phyloP scores from a whole-genome alignment of 2,888 invertebrate species.

The Hemaris fuciformis region DNA sequence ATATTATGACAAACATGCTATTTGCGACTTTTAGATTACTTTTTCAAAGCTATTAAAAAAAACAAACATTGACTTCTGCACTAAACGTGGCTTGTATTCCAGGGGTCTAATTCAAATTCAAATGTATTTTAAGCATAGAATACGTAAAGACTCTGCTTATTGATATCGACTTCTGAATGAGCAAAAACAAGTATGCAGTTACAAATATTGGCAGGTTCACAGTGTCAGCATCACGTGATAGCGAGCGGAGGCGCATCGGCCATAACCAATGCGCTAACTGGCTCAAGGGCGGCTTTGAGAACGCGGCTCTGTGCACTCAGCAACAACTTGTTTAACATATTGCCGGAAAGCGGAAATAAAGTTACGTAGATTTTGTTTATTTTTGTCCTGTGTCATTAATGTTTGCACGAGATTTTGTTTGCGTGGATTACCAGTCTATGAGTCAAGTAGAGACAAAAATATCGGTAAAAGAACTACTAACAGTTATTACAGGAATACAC shows the following conservation, averaged over 20 bases:
- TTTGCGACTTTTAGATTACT: too few species aligned
- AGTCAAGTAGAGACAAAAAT: too few species aligned
- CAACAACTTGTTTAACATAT: neutral
- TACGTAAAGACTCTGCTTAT: too few species aligned
- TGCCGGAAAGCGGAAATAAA: neutral
- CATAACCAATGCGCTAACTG: neutral
- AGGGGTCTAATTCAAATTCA: neutral
- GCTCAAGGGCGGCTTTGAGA: neutral
- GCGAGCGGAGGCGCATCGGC: conserved; percentile 1
- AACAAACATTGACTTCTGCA: too few species aligned
- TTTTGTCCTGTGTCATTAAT: neutral
- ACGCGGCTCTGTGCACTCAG: neutral
- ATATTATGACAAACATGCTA: too few species aligned
- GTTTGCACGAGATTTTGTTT: neutral
- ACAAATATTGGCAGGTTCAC: neutral
- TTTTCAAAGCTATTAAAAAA: too few species aligned
- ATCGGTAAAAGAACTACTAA: too few species aligned
- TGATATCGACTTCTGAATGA: neutral
- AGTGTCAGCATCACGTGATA: neutral
- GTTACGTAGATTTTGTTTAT: neutral
- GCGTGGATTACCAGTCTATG: too few species aligned
- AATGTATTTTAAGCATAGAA: too few species aligned
- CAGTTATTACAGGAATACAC: too few species aligned
- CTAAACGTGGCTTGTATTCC: too few species aligned
- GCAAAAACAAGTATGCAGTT: neutral